A percentile compares a stretch with the other conserved stretches of the same genome.
These are phyloP conservation scores for Coleophora deauratella DNA, from an alignment of 2,888 invertebrate species.

Conservation along the genomic window DNA sequence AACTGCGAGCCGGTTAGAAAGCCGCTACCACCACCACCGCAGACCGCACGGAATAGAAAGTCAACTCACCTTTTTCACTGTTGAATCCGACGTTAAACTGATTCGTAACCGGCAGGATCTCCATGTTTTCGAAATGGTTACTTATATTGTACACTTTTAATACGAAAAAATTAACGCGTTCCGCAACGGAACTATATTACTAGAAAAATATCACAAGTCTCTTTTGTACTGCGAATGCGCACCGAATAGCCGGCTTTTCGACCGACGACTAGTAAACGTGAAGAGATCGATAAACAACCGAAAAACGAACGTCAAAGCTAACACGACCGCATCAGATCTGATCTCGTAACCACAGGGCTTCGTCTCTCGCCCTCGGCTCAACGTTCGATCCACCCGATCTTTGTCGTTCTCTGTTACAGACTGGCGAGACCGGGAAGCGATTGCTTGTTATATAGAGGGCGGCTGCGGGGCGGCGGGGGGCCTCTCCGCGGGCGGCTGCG, in stretches of 20 bases:
- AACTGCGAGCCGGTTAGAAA: slow-evolving; percentile 63
- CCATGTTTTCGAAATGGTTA: slow-evolving; percentile 79
- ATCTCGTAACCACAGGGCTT: slow-evolving; percentile 72
- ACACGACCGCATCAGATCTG: slow-evolving; percentile 70
- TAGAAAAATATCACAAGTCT: slow-evolving; percentile 74
- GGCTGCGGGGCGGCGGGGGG: slow-evolving; percentile 51
- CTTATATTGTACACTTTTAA: slow-evolving; percentile 73
- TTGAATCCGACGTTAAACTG: slow-evolving; percentile 84
- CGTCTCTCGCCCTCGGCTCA: slow-evolving; percentile 62
- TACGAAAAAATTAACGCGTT: slow-evolving; percentile 54
- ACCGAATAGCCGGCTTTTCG: slow-evolving; percentile 52
- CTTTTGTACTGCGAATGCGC: slow-evolving; percentile 70
- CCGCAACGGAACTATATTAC: slow-evolving; percentile 59
- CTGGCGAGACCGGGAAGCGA: slow-evolving; percentile 56
- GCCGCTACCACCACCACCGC: slow-evolving; percentile 46
- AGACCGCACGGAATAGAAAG: slow-evolving; percentile 54
- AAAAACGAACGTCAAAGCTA: slow-evolving; percentile 47
- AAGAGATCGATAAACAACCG: slow-evolving; percentile 64
- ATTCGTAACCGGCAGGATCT: slow-evolving; percentile 85
- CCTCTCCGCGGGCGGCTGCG: slow-evolving; percentile 46
- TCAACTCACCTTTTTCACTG: slow-evolving; percentile 81
- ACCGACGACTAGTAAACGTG: slow-evolving; percentile 59
- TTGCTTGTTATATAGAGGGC: slow-evolving; percentile 62
- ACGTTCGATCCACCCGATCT: slow-evolving; percentile 63
- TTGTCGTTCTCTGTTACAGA: slow-evolving; percentile 65